These are phyloP conservation scores for Thaleichthys pacificus DNA, from an alignment of 2,797 vertebrate species.

Conservation along the genomic window DNA sequence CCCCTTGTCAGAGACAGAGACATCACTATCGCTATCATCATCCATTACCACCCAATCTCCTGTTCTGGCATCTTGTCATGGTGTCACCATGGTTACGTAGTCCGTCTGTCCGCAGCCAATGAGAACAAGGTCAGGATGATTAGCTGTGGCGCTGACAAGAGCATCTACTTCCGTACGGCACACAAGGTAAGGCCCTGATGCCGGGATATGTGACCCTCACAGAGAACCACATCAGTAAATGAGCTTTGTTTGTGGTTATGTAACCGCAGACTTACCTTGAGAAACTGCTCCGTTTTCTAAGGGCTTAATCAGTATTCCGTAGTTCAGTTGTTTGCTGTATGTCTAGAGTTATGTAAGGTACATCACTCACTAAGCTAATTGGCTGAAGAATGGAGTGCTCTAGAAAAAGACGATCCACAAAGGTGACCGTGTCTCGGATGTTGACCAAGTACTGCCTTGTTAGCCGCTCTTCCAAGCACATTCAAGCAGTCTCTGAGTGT, in stretches of 20 bases:
- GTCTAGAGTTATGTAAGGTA: conserved; percentile 39
- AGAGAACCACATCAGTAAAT: too few relatives aligned
- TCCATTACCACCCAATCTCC: neutral
- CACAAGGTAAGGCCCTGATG: conserved; percentile 78
- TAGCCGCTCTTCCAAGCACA: conserved; percentile 23
- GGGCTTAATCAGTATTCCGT: neutral
- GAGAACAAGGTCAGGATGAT: conserved; percentile 91
- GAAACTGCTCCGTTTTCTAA: neutral
- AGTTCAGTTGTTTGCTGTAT: conserved; percentile 5
- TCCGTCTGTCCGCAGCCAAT: conserved; percentile 69
- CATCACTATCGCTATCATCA: too few relatives aligned
- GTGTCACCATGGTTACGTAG: neutral
- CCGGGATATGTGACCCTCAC: too few relatives aligned
- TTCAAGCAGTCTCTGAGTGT: conserved; percentile 14
- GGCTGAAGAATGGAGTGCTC: conserved; percentile 34
- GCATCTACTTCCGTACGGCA: conserved; percentile 92
- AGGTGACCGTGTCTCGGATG: conserved; percentile 2
- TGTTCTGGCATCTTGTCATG: neutral
- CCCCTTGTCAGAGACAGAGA: neutral
- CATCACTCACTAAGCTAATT: conserved; percentile 17
- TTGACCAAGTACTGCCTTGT: conserved; percentile 46
- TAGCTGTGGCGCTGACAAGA: conserved; percentile 98
- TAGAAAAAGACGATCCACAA: neutral
- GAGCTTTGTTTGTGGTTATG: neutral
- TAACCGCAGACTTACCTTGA: neutral